Evolutionary conservation across 2,888 invertebrate species (phyloP).

Genomic region (Galeruca laticollis): DNA sequence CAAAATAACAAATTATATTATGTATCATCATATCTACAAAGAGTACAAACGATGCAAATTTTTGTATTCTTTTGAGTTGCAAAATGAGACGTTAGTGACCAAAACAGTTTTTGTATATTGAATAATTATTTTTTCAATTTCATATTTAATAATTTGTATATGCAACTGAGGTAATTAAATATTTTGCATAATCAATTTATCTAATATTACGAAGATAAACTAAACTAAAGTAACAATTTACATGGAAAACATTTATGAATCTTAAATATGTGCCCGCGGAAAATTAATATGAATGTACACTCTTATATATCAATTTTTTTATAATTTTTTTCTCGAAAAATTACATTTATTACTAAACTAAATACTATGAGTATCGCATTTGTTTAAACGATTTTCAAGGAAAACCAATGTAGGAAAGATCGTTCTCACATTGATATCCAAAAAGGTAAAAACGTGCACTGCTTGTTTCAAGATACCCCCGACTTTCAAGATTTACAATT

Average conservation of each 20-base stretch:
- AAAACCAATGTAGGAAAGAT: background rate
- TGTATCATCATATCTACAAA: too few species aligned
- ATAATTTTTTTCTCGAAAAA: constrained; percentile 5
- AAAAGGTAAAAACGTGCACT: constrained; percentile 4
- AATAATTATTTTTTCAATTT: background rate
- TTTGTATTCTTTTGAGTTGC: too few species aligned
- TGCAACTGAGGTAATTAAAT: background rate
- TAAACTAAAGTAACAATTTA: constrained; percentile 3
- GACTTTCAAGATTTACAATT: background rate
- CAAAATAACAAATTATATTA: too few species aligned
- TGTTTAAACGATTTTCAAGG: constrained; percentile 12
- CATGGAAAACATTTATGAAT: constrained; percentile 3
- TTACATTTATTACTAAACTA: constrained; percentile 21
- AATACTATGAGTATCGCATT: constrained; percentile 34
- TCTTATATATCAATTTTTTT: constrained; percentile 21
- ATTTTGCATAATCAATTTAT: background rate
- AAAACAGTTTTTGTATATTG: background rate
- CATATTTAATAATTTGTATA: background rate
- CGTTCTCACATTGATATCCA: constrained; percentile 10
- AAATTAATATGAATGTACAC: constrained; percentile 26
- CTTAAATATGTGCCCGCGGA: background rate
- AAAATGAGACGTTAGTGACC: background rate
- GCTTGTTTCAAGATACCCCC: background rate
- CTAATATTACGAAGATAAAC: background rate
- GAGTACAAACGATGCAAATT: too few species aligned